These are phyloP conservation scores for Gallinago nigripennis DNA, from an alignment of 2,797 vertebrate genomes.

Conservation along the genomic window DNA sequence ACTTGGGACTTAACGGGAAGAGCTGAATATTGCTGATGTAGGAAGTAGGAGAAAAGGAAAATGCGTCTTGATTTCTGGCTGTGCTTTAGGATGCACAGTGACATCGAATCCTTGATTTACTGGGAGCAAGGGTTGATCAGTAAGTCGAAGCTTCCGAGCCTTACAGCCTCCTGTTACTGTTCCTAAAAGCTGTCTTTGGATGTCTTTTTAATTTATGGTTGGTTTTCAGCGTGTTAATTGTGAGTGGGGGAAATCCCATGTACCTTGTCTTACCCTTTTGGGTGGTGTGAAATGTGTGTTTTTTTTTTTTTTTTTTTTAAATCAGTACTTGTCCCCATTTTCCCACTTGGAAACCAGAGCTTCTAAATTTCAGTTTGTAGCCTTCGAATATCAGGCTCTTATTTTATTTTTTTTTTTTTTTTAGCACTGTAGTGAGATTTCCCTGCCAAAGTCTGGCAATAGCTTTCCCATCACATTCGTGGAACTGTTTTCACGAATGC, in stretches of 20 bases:
- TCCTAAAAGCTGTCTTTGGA: not conserved
- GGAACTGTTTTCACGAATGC: not conserved
- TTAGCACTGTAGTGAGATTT: not conserved
- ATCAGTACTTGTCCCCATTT: accelerated
- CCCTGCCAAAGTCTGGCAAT: not conserved
- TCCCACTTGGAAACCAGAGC: not conserved
- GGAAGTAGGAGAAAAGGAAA: not conserved
- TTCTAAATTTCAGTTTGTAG: not conserved
- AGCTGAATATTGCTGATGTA: not conserved
- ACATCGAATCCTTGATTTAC: not conserved
- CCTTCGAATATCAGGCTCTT: not conserved
- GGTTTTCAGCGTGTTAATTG: not conserved
- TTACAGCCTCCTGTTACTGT: not conserved
- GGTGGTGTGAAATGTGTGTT: not conserved
- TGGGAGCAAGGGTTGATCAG: not conserved
- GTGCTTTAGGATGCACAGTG: not conserved
- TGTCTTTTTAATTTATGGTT: not conserved
- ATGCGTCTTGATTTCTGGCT: not conserved
- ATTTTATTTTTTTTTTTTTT: not conserved
- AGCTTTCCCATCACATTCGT: not conserved
- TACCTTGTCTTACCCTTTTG: not conserved
- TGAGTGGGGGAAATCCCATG: too few species aligned
- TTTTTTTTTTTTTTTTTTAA: not conserved
- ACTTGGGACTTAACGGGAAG: not conserved
- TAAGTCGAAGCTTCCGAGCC: not conserved